These are phyloP conservation scores for Acanthococcus lagerstroemiae DNA, from an alignment of 2,888 invertebrate genomes.

Conservation along the genomic window DNA sequence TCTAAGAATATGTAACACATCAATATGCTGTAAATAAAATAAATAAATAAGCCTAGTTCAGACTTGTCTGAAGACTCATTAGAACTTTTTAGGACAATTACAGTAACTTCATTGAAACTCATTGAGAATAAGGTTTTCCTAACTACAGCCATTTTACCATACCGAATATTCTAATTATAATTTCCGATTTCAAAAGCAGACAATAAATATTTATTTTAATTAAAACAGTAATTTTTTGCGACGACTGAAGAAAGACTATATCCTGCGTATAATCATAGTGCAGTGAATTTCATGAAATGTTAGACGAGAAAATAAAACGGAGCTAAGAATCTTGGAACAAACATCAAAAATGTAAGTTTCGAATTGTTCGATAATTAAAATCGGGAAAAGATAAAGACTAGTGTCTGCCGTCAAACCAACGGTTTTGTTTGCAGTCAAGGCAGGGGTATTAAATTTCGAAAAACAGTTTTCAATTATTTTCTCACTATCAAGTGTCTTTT, in stretches of 20 bases:
- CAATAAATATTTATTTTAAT: too few relatives aligned
- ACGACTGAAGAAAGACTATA: not conserved
- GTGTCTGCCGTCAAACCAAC: not conserved
- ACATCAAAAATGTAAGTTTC: slow-evolving; percentile 15
- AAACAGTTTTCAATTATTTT: slow-evolving; percentile 23
- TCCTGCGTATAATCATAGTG: not conserved
- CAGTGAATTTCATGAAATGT: not conserved
- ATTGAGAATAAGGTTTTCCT: not conserved
- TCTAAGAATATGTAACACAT: too few relatives aligned
- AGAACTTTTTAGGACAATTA: too few relatives aligned
- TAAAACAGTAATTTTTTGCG: too few relatives aligned
- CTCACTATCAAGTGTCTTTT: slow-evolving; percentile 11
- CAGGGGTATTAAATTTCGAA: slow-evolving; percentile 16
- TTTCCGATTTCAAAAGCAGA: too few relatives aligned
- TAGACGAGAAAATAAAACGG: not conserved
- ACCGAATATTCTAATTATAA: not conserved
- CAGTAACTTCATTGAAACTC: too few relatives aligned
- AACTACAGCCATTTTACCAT: not conserved
- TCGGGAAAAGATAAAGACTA: not conserved
- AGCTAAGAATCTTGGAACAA: slow-evolving; percentile 7
- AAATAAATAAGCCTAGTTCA: too few relatives aligned
- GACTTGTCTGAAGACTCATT: too few relatives aligned
- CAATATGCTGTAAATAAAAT: too few relatives aligned
- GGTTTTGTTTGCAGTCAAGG: slow-evolving; percentile 1
- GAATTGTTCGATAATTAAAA: slow-evolving; percentile 16